Evolutionary conservation across 2,113 vertebrate genomes (phyloP), one percentile per base, ranked within the genome.

Genomic region (Typhlomys cinereus): DNA sequence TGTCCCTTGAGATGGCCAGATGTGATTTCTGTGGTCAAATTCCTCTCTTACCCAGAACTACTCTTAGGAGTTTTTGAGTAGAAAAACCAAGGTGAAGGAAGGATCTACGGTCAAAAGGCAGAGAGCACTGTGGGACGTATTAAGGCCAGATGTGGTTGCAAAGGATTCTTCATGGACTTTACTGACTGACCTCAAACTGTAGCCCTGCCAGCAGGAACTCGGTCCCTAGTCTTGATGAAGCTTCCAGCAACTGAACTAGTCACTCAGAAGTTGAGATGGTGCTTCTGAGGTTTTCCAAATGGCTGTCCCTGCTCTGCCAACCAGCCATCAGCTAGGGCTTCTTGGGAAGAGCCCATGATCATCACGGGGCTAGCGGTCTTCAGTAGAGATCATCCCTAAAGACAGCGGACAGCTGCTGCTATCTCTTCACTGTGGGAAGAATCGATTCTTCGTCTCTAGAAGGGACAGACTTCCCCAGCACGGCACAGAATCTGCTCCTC

Each of bases 1-100:
- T 69, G 90, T 50, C 39, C 14, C 64, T 82, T 75, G 88, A 90
- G 25, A 82, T 69, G 69, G 50, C 36, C 41, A 71, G 90, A 54
- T 15, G 67, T 83, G 29, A 31, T 62, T 85, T 91, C 74, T 69
- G 34, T 52, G 69, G 20, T 31, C 61, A 83, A 79, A 92, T 86
- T 69, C 54, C 44, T 36, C 21, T 75, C 36, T 62, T 41, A 86
- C 44, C 36, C 25, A 85, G 59, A 91, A 70, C 31, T 2, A 20
- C 5, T 85, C 41, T 52, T 52, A 29, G 41, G n/a, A 44, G 52
- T 18, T 91, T 90, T 59, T 10, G 1, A 85, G 44, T 79, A 21
- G 57, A 78, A 79, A 74, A 29, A 48, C 61, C 88, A 81, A 69
- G 9, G 8, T 59, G 85, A 94, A 54, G 59, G 14, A 5, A 88